Conservation (phyloP, 92 coral and sea anemone genomes). For the Anthopleura xanthogrammica region DNA sequence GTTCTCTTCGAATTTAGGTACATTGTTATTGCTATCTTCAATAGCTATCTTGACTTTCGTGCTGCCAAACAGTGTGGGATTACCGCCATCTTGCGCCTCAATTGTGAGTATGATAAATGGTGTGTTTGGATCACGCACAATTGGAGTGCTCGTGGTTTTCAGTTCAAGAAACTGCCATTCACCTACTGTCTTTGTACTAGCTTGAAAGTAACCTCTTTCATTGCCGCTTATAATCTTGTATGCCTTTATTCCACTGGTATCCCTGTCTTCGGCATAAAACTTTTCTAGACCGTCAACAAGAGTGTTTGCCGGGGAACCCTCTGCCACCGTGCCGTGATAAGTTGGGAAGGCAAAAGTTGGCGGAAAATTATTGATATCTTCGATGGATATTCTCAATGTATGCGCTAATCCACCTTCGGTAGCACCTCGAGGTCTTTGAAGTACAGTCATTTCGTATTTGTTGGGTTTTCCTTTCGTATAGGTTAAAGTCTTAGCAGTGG, state of each 20-base stretch:
- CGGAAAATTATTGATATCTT: slow-evolving; percentile 51
- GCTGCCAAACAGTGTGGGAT: slow-evolving; percentile 44
- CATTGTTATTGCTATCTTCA: slow-evolving; percentile 50
- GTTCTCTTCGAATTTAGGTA: slow-evolving; percentile 26
- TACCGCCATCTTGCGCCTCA: slow-evolving; percentile 48
- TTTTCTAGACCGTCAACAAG: slow-evolving; percentile 54
- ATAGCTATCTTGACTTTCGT: slow-evolving; percentile 45
- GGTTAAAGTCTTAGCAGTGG: slow-evolving; percentile 27
- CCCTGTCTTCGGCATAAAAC: slow-evolving; percentile 59
- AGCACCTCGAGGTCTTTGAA: slow-evolving; percentile 43
- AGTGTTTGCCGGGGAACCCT: slow-evolving; percentile 39
- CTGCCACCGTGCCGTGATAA: slow-evolving; percentile 45
- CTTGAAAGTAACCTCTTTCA: slow-evolving; percentile 56
- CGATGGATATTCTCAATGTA: slow-evolving; percentile 37
- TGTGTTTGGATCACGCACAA: slow-evolving; percentile 46
- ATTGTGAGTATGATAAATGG: slow-evolving; percentile 54
- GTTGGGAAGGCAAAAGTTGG: slow-evolving; percentile 44
- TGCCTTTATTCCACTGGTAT: slow-evolving; percentile 35
- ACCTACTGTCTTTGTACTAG: slow-evolving; percentile 26
- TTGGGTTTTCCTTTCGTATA: slow-evolving; percentile 50
- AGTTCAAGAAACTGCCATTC: slow-evolving; percentile 44
- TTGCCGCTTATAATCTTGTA: slow-evolving; percentile 54
- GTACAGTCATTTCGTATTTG: slow-evolving; percentile 45
- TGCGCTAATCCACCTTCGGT: slow-evolving; percentile 49
- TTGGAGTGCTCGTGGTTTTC: slow-evolving; percentile 43